phyloP scores from a whole-genome alignment of 2,888 invertebrate species.

The Sminthurides aquaticus region DNA sequence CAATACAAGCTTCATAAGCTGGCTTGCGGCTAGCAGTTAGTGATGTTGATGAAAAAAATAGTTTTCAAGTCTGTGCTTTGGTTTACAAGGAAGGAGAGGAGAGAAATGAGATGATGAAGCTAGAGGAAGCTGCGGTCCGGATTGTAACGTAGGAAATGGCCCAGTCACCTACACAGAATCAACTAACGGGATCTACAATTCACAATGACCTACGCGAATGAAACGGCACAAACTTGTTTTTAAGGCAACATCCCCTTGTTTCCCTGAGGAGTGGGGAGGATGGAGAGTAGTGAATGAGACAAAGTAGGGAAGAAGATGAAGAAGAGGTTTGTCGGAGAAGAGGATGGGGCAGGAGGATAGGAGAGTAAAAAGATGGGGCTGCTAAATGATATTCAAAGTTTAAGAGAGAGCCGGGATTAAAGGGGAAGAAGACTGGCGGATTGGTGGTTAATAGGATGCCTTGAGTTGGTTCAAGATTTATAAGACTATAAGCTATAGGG shows the following conservation, averaged over 20 bases:
- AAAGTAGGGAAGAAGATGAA: neutral
- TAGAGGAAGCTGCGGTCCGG: neutral
- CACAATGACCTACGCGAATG: slow-evolving; percentile 26
- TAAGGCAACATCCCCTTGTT: slow-evolving; percentile 3
- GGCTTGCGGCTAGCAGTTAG: too few species aligned
- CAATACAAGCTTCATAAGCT: too few species aligned
- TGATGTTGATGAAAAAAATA: too few species aligned
- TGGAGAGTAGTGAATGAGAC: neutral
- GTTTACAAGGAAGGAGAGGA: neutral
- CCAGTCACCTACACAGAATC: slow-evolving; percentile 24
- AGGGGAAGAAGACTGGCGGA: too few species aligned
- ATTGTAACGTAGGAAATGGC: slow-evolving; percentile 19
- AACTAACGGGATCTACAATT: slow-evolving; percentile 21
- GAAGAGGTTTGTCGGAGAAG: neutral
- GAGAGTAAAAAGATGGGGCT: neutral
- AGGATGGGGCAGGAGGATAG: neutral
- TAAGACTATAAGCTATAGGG: too few species aligned
- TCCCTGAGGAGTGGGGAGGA: neutral
- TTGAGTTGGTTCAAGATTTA: too few species aligned
- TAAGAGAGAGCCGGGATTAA: too few species aligned
- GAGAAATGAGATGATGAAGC: neutral
- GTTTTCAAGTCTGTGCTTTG: too few species aligned
- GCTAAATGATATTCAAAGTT: too few species aligned
- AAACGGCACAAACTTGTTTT: slow-evolving; percentile 25
- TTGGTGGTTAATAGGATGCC: too few species aligned